These are phyloP conservation scores for Campaea margaritaria DNA, from an alignment of 2,888 invertebrate genomes.

Conservation along the genomic window DNA sequence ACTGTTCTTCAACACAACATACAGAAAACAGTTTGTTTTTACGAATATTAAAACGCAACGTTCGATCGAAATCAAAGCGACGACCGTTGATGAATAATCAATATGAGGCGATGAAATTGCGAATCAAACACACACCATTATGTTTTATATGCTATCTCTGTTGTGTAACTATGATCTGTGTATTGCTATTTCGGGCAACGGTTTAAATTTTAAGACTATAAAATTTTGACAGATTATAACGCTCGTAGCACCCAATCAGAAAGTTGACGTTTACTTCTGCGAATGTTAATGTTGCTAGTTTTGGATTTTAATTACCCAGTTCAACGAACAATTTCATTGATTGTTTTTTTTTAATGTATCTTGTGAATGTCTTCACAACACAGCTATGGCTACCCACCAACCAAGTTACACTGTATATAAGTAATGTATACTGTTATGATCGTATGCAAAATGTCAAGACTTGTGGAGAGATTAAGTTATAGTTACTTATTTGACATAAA, in stretches of 20 bases:
- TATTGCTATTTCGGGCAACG: constrained; percentile 43
- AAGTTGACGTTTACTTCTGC: constrained; percentile 42
- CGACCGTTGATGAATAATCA: constrained; percentile 68
- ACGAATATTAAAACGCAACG: constrained; percentile 53
- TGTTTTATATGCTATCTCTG: constrained; percentile 40
- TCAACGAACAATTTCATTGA: neutral
- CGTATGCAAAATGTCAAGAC: no score
- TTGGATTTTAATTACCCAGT: constrained; percentile 11
- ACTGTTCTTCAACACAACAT: constrained; percentile 47
- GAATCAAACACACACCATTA: constrained; percentile 26
- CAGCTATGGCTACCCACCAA: no score
- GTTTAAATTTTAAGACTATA: constrained; percentile 41
- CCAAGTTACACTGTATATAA: no score
- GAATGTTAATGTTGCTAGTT: constrained; percentile 34
- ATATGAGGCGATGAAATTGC: constrained; percentile 47
- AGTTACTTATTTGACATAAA: no score
- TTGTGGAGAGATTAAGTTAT: no score
- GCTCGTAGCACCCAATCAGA: constrained; percentile 18
- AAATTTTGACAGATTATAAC: constrained; percentile 49
- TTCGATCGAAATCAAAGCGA: constrained; percentile 73
- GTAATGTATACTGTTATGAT: no score
- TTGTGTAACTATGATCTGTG: constrained; percentile 21
- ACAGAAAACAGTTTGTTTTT: constrained; percentile 47
- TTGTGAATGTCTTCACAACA: no score
- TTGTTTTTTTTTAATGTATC: neutral